Evolutionary conservation across 1,140 invertebrate genomes (phyloP).

Genomic region (Archivesica marissinica): DNA sequence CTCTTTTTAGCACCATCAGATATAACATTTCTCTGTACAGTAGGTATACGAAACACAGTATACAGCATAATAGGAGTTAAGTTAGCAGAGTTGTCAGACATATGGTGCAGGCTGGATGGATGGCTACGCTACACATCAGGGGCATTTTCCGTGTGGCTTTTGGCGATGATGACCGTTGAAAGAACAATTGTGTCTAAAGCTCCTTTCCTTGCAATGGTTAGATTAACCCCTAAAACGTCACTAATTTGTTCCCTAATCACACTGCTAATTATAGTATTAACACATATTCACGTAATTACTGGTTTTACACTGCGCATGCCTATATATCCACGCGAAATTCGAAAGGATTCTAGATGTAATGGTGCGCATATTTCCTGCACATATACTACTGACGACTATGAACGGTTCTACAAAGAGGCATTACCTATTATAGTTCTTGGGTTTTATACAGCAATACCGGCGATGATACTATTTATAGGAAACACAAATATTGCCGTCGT

Average conservation of each 20-base stretch:
- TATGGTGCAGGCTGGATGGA: background rate
- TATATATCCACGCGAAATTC: too few species aligned
- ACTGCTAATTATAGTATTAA: too few species aligned
- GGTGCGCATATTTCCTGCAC: too few species aligned
- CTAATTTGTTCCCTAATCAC: too few species aligned
- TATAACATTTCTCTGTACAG: background rate
- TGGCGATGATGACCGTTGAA: slow-evolving; percentile 6
- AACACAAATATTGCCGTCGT: background rate
- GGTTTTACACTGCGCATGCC: too few species aligned
- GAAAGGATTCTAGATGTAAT: too few species aligned
- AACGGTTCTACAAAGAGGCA: too few species aligned
- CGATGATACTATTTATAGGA: background rate
- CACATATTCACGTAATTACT: too few species aligned
- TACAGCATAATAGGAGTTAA: background rate
- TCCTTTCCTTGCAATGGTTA: too few species aligned
- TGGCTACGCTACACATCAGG: background rate
- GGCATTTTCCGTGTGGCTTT: background rate
- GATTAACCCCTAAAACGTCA: background rate
- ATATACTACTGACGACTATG: too few species aligned
- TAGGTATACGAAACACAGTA: background rate
- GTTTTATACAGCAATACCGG: background rate
- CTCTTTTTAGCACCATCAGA: background rate
- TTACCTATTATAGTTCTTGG: background rate
- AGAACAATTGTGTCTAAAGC: background rate
- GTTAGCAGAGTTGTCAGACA: background rate